Evolutionary conservation across 2,888 invertebrate species (phyloP), one percentile per base, ranked within the genome.

Genomic region (Eupithecia subumbrata): DNA sequence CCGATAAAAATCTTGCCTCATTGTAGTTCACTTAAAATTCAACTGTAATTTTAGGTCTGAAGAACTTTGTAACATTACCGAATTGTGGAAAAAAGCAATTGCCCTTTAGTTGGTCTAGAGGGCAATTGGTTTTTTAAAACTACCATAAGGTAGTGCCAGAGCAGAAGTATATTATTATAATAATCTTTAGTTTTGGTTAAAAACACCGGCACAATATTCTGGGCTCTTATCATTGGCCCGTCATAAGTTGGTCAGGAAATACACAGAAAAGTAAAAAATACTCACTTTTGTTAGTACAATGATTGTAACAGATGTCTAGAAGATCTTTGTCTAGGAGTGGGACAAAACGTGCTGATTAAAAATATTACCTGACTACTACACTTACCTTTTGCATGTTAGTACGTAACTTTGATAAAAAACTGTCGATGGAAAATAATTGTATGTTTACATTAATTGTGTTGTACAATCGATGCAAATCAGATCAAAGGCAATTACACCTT

Each of bases 1-100:
- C 37, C 71, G 75, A 75, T 77, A 75, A 75, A 74, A 77, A 77
- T 73, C 63, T 77, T 75, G 69, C 71, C 56, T 63, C 75, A 73
- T 75, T 75, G 71, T 64, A 43, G 69, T 52, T 63, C 48, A 43
- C 60, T 56, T 72, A 66, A 71, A 74, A 69, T 37, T 66, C 30
- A 69, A 34, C 67, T 64, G 11, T 7, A 34, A 73, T 52, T 71
- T 48, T 63, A 30, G 40, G 73, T 45, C 25, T 40, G 40, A 68
- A 22, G 43, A 68, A 43, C 66, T 37, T 18, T 67, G 18, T 67
- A n/a, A 67, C 5, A 34, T 37, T 37, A 66, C 18, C 12, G 56
- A 56, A 22, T 56, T 22, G 60, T 25, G 60, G 14, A 25, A 25
- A 60, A 60, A 60, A 60, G 25, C 25, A 60, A 60, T 22, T 12